Evolutionary conservation across 2,888 invertebrate genomes (phyloP).

Genomic region (Yponomeuta malinellus): DNA sequence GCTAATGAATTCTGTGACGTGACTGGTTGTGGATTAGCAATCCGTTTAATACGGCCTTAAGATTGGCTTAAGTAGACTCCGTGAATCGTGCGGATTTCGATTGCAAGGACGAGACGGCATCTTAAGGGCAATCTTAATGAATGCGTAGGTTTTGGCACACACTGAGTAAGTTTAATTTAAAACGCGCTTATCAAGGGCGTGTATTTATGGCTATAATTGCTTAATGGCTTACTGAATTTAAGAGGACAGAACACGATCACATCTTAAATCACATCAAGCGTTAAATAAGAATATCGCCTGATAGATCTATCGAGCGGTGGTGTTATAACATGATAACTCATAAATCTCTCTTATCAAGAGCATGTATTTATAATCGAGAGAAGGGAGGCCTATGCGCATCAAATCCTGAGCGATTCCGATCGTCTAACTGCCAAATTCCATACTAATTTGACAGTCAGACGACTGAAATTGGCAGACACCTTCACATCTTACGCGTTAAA

Average conservation of each 20-base stretch:
- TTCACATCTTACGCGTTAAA: too few species aligned
- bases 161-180: not conserved
- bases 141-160: not conserved
- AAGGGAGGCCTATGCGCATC: too few species aligned
- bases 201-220: not conserved
- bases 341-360: too few species aligned
- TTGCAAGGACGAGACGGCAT: constrained; percentile 7
- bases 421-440: too few species aligned
- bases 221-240: too few species aligned
- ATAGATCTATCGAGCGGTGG: too few species aligned
- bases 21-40: constrained; percentile 38
- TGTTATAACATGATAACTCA: too few species aligned
- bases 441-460: too few species aligned
- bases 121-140: constrained; percentile 15
- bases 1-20: constrained; percentile 39
- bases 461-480: too few species aligned
- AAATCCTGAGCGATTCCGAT: too few species aligned
- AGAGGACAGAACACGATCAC: too few species aligned
- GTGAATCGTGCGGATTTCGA: constrained; percentile 3
- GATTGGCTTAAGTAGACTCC: constrained; percentile 22
- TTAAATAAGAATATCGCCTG: not conserved
- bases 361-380: too few species aligned
- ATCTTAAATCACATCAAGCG: not conserved
- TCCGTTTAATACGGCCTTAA: constrained; percentile 38
- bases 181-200: not conserved